Evolutionary conservation across 2,888 invertebrate species (phyloP), one percentile per base, ranked within the genome.

Genomic region (Hypomecis atomaria): DNA sequence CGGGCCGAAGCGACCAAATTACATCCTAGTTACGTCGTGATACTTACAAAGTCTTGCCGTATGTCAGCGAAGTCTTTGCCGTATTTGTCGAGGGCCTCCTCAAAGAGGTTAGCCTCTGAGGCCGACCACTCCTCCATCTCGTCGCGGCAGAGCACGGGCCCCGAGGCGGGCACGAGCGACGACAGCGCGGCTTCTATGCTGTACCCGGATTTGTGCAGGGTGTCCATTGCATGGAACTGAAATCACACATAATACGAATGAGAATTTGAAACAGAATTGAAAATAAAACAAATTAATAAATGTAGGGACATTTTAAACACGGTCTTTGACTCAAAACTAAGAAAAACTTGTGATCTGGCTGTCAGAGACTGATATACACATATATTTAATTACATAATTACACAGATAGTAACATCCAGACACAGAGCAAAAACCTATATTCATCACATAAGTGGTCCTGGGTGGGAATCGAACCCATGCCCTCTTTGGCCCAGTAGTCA

Each of bases 101-200:
- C 99, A 89, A 99, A 99, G 64, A 99, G 95, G 93, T 99, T 99
- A 59, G 99, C 99, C 90, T 99, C 99, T 9, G 98, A 98, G 48
- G 99, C 99, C 77, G 99, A 99, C 99, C 99, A 99, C 92, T 99
- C 99, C 93, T 99, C 99, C 97, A 99, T 98, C 94, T 99, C 99
- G 93, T 99, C 99, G 75, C 99, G 95, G 90, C 98, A 98, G 74
- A 99, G 94, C 78, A 99, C 98, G 33, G 99, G 99, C 11, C 99
- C 99, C 74, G 97, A 97, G 73, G 96, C 96, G 64, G 99, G 99
- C 84, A 99, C 98, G 79, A 99, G 94, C 61, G 98, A 97, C 79
- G 97, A 96, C 88, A 98, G 95, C 65, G 99, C 97, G 80, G 96
- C 94, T 75, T 98, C 97, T 86, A 99, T 94, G 88, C 98, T 97